Base-by-base conservation (phyloP, 2,797 vertebrate species). In the Adrianichthys oophorus region DNA sequence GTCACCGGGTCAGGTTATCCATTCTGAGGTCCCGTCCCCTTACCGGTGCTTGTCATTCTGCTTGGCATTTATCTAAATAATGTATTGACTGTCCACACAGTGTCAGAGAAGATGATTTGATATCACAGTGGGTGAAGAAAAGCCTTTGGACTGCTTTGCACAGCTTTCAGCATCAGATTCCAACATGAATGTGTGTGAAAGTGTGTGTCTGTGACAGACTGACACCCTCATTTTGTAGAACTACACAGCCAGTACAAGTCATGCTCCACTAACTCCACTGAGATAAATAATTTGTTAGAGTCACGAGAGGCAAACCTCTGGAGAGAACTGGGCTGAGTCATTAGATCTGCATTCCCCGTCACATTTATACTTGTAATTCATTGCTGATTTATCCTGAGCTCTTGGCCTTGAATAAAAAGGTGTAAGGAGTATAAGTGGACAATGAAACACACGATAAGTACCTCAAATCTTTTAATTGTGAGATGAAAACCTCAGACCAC, bases 321-420 rank as follows among this genome's bases (percentile, higher is more conserved):
- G 52, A 62, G 61, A 70, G 47, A 61, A 60, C 62, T 46, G 59
- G 41, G 61, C 60, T 41, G 56, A 65, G 72, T 83, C 79, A 83
- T 88, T 87, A 82, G 71, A 70, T 77, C 63, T 79, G 76, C 82
- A 86, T 65, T 80, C 62, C 66, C 75, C 48, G 70, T 68, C 84
- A 76, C 68, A 58, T 73, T 81, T 76, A 74, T 73, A 51, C 48
- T 65, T 59, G 62, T 79, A 87, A 87, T 87, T 84, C 82, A 59
- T 16, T 52, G 64, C 64, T 82, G 73, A 87, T 87, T 80, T 85
- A 80, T 78, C 68, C 69, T 75, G 58, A 83, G 83, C 62, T 72
- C 83, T 82, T 62, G 43, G 61, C 59, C 62, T 48, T 67, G 59
- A 58, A 66, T 78, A 49, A 72, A 75, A 53, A 67, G 69, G 63